A percentile compares a stretch with the other conserved stretches of the same genome.
These are phyloP conservation scores for Crotalus viridis DNA, from an alignment of 2,113 vertebrate genomes.

Conservation along the genomic window DNA sequence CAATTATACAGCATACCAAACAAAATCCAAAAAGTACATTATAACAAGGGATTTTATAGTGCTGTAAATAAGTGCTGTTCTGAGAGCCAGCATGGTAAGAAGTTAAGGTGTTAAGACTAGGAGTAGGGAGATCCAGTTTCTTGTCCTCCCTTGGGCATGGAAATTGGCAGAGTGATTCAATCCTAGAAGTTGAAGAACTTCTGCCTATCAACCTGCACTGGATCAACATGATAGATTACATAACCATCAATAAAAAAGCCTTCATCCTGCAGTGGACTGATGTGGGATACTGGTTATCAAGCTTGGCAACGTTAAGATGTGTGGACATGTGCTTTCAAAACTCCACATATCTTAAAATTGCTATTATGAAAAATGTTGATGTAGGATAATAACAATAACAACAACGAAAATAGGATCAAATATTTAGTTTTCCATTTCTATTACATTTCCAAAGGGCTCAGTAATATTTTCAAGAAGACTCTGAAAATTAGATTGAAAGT, in stretches of 20 bases:
- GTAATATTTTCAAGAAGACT: not conserved
- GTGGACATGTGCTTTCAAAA: not conserved
- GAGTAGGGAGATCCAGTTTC: not conserved
- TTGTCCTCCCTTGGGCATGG: not conserved
- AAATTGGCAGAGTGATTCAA: not conserved
- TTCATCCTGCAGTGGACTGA: not conserved
- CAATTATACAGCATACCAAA: not conserved
- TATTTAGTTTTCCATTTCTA: not conserved
- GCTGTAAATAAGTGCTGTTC: not conserved
- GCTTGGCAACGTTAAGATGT: not conserved
- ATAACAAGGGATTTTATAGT: not conserved
- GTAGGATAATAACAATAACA: not conserved
- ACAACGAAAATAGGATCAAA: not conserved
- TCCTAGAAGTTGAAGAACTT: not conserved
- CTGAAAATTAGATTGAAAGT: not conserved
- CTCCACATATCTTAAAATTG: not conserved
- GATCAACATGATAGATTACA: not conserved
- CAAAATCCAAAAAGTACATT: not conserved
- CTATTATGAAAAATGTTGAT: not conserved
- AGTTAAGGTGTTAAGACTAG: not conserved
- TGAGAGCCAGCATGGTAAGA: not conserved
- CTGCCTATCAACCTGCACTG: not conserved
- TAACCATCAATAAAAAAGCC: not conserved
- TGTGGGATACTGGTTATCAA: not conserved
- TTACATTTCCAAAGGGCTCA: not conserved